Conservation (phyloP, 2,113 vertebrate species). For the Hiodon tergisus region DNA sequence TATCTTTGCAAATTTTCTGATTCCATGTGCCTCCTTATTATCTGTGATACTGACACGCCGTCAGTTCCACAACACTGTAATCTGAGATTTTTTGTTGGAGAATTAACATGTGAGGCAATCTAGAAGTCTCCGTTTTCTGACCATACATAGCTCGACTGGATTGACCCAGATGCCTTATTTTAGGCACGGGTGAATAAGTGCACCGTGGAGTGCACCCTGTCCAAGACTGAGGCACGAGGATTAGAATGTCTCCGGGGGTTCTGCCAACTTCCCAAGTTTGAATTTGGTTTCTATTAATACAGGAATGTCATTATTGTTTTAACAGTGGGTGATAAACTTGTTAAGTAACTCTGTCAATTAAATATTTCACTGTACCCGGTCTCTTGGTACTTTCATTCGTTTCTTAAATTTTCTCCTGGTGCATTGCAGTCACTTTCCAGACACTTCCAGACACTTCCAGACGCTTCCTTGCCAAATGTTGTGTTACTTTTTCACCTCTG, state of each 20-base stretch:
- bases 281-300: constrained; percentile 29
- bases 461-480: neutral
- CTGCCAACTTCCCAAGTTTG: constrained; percentile 63
- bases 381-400: neutral
- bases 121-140: neutral
- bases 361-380: neutral
- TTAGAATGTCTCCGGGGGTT: constrained; percentile 59
- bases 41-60: constrained; percentile 28
- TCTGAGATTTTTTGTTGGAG: constrained; percentile 17
- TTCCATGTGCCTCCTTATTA: constrained; percentile 25
- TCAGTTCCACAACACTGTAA: constrained; percentile 21
- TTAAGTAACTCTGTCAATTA: neutral
- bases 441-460: neutral
- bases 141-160: constrained; percentile 35
- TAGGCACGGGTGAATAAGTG: constrained; percentile 45
- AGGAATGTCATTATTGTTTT: constrained; percentile 22
- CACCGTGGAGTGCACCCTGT: constrained; percentile 43
- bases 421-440: too few species aligned
- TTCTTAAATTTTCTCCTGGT: too few species aligned
- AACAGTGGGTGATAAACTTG: constrained; percentile 23
- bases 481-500: neutral
- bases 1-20: constrained; percentile 30
- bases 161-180: constrained; percentile 54
- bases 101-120: neutral
- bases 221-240: constrained; percentile 65